These are phyloP conservation scores for Megaustenia siamemsis DNA, from an alignment of 2,888 invertebrate species.

Conservation along the genomic window DNA sequence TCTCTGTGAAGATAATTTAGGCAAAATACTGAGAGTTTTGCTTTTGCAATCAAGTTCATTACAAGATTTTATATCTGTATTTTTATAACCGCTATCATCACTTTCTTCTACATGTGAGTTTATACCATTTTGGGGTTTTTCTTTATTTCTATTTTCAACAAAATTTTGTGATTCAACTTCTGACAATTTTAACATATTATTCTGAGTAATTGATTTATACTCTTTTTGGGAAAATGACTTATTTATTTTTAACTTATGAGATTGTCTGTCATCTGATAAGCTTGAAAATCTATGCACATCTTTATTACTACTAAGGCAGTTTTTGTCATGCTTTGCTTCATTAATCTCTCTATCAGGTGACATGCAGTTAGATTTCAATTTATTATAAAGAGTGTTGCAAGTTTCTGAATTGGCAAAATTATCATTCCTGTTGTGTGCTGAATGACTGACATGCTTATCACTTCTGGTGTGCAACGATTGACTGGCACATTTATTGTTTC, in stretches of 20 bases:
- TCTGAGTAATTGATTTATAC: background rate
- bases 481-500: no score
- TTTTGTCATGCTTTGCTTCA: background rate
- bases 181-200: background rate
- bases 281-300: background rate
- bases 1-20: background rate
- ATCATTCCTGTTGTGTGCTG: background rate
- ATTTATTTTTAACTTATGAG: background rate
- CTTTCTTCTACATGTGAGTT: background rate
- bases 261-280: background rate
- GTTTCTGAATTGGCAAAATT: background rate
- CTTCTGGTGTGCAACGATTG: no score
- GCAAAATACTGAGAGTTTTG: background rate
- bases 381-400: background rate
- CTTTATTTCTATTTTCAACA: constrained; percentile 1
- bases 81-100: background rate
- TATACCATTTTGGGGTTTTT: background rate
- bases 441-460: background rate
- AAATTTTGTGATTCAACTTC: background rate
- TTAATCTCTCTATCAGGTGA: background rate
- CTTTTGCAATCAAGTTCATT: background rate
- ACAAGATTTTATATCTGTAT: background rate
- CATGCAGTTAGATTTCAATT: background rate
- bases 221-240: background rate
- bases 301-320: background rate